Evolutionary conservation across 2,888 invertebrate species (phyloP).

Genomic region (Mesorhabditis belari): DNA sequence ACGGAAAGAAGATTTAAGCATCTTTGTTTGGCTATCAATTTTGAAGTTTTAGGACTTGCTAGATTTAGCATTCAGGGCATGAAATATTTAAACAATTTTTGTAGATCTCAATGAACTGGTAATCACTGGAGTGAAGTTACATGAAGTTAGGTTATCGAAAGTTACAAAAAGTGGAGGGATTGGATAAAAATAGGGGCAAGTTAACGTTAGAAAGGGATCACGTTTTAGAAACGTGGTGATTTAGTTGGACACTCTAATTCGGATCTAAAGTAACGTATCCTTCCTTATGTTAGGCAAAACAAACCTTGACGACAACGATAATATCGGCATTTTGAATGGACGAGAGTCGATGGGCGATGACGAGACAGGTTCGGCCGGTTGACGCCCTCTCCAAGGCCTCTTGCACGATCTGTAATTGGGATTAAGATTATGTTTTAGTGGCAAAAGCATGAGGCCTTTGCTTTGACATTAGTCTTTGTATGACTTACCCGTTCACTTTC

Average conservation of each 20-base stretch:
- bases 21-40: too few relatives aligned
- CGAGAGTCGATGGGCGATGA: slow-evolving; percentile 76
- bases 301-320: slow-evolving; percentile 41
- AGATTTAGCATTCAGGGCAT: too few relatives aligned
- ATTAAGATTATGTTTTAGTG: slow-evolving; percentile 11
- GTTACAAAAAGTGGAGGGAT: too few relatives aligned
- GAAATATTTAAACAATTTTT: too few relatives aligned
- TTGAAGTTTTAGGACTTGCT: too few relatives aligned
- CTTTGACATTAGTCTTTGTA: too few relatives aligned
- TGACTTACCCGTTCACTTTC: slow-evolving; percentile 53
- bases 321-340: slow-evolving; percentile 68
- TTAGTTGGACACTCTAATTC: not conserved
- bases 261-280: not conserved
- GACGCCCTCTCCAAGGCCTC: slow-evolving; percentile 75
- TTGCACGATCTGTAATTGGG: slow-evolving; percentile 69
- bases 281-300: not conserved
- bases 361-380: slow-evolving; percentile 69
- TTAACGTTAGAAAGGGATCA: not conserved
- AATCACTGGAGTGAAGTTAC: too few relatives aligned
- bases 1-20: too few relatives aligned
- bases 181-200: not conserved
- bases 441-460: not conserved
- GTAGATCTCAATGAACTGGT: too few relatives aligned
- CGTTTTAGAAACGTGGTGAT: not conserved
- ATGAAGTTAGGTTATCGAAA: too few relatives aligned